Evolutionary conservation across 2,888 invertebrate species (phyloP).

Genomic region (Spilarctia lutea): DNA sequence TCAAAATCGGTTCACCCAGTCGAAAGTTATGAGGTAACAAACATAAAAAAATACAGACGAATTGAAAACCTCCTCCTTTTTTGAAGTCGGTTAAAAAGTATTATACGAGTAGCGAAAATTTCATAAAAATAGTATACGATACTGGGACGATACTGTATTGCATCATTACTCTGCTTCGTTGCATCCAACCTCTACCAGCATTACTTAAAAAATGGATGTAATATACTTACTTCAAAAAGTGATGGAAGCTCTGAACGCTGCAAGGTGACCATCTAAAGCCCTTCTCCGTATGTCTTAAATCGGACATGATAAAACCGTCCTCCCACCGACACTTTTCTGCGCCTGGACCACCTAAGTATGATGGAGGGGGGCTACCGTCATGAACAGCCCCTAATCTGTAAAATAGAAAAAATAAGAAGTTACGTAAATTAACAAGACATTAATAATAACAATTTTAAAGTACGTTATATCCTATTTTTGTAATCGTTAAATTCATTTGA

Average conservation of each 20-base stretch:
- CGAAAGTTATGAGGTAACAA: too few relatives aligned
- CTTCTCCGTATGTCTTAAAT: conserved; percentile 96
- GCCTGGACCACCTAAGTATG: conserved; percentile 97
- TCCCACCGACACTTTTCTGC: conserved; percentile 98
- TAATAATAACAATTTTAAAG: not conserved
- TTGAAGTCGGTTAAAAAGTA: too few relatives aligned
- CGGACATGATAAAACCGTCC: conserved; percentile 98
- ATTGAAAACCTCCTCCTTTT: too few relatives aligned
- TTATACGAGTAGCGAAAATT: too few relatives aligned
- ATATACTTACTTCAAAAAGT: conserved; percentile 94
- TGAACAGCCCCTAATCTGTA: conserved; percentile 97
- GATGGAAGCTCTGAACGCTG: conserved; percentile 97
- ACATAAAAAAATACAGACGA: too few relatives aligned
- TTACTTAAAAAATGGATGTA: too few relatives aligned
- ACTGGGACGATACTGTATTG: too few relatives aligned
- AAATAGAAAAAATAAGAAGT: conserved; percentile 6
- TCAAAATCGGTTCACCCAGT: too few relatives aligned
- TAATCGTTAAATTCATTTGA: not conserved
- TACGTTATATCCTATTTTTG: not conserved
- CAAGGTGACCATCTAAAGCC: conserved; percentile 98
- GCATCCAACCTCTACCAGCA: too few relatives aligned
- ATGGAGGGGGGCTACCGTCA: conserved; percentile 97
- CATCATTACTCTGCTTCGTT: too few relatives aligned
- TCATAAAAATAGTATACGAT: too few relatives aligned
- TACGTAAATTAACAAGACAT: not conserved